phyloP scores from a whole-genome alignment of 2,113 vertebrate species.

The rabbit (Oryctolagus cuniculus) region mOryCun1.1 NC_091439.1:129873001-129873500 shows the following conservation, averaged over 20 bases:
- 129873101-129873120: no score
- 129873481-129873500: constrained; percentile 96
- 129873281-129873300: constrained; percentile 94
- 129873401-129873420: constrained; percentile 90
- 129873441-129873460: constrained; percentile 99
- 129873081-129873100: no score
- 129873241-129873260: constrained; percentile 98
- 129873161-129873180: constrained; percentile 97
- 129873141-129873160: constrained; percentile 96
- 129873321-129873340: constrained; percentile 96
- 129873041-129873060: no score
- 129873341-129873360: constrained; percentile 95
- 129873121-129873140: no score
- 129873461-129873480: constrained; percentile 96
- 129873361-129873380: constrained; percentile 94
- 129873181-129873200: constrained; percentile 95
- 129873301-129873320: constrained; percentile 97
- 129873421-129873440: constrained; percentile 97
- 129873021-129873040: constrained; percentile 94
- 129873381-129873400: constrained; percentile 95
- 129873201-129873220: constrained; percentile 96
- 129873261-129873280: constrained; percentile 97
- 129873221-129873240: constrained; percentile 98
- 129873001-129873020: constrained; percentile 87
- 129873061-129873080: no score